Evolutionary conservation across 2,113 vertebrate genomes (phyloP).

Genomic region (Rhea pennata): DNA sequence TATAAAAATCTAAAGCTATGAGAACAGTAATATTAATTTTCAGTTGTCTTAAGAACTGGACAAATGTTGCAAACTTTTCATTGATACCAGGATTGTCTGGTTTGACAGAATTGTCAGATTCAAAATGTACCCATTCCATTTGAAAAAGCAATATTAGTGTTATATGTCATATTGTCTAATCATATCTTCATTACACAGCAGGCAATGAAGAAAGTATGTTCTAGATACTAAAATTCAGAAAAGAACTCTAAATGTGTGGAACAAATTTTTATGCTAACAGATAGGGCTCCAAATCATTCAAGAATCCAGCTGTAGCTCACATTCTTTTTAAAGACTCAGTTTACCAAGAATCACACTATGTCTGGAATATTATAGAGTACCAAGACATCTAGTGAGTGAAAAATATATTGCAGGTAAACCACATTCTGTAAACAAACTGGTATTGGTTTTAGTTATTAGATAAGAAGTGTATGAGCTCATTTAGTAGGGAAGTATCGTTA

Average conservation of each 20-base stretch:
- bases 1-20: not conserved
- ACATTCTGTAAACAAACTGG: not conserved
- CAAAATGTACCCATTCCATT: not conserved
- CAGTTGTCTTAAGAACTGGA: not conserved
- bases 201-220: not conserved
- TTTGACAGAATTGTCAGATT: not conserved
- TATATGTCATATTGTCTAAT: not conserved
- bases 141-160: not conserved
- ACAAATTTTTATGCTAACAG: not conserved
- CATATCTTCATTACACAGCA: not conserved
- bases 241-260: not conserved
- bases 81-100: not conserved
- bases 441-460: not conserved
- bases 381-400: constrained; percentile 16
- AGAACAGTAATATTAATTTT: not conserved
- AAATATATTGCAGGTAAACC: not conserved
- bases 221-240: not conserved
- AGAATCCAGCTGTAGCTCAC: not conserved
- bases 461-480: not conserved
- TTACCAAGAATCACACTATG: not conserved
- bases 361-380: not conserved
- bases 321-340: not conserved
- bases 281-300: not conserved
- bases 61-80: not conserved
- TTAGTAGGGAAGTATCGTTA: not conserved